These are phyloP conservation scores for Nestor notabilis DNA, from an alignment of 2,113 vertebrate genomes.

Conservation along the genomic window DNA sequence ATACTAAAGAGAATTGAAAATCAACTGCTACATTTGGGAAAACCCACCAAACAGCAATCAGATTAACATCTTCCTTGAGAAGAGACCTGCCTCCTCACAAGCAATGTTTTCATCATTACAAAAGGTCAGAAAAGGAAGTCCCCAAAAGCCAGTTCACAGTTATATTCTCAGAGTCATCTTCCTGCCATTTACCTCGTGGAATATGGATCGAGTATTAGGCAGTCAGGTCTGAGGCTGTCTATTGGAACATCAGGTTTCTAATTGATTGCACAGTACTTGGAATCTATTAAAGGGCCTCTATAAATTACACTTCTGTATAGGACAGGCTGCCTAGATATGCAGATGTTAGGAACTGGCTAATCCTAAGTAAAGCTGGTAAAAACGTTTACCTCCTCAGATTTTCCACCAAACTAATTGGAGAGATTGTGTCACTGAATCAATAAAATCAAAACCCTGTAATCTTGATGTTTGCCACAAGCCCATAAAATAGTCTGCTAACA, in stretches of 20 bases:
- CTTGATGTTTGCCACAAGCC: not conserved
- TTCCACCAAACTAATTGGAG: not conserved
- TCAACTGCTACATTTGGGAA: not conserved
- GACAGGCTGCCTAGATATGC: not conserved
- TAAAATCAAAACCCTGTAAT: not conserved
- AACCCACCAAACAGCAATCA: not conserved
- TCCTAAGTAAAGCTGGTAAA: not conserved
- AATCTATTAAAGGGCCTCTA: not conserved
- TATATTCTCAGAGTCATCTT: not conserved
- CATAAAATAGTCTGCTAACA: not conserved
- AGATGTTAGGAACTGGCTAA: slow-evolving; percentile 12
- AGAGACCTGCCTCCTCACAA: not conserved
- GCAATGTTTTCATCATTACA: not conserved
- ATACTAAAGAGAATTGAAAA: not conserved
- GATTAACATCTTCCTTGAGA: not conserved
- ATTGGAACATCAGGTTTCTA: not conserved
- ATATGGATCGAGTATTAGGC: not conserved
- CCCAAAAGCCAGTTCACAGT: not conserved
- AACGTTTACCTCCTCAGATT: not conserved
- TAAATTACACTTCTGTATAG: not conserved
- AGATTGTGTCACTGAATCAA: not conserved
- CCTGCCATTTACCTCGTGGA: not conserved
- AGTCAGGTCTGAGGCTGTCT: not conserved
- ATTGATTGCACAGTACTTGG: slow-evolving; percentile 26
- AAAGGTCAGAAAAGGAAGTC: not conserved